phyloP scores from a whole-genome alignment of 2,113 vertebrate species.

The Scortum barcoo region DNA sequence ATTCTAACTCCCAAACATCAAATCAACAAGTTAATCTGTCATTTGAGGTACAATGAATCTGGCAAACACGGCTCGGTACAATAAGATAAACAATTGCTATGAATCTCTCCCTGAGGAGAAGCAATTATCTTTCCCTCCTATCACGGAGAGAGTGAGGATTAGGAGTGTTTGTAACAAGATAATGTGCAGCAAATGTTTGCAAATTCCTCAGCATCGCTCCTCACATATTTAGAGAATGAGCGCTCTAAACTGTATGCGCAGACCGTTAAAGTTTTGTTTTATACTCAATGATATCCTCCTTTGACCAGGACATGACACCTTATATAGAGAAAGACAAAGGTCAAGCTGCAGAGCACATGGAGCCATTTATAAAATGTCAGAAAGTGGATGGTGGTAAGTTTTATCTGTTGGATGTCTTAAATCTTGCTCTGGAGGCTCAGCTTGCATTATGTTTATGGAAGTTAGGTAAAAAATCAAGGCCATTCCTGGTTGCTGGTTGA shows the following conservation, averaged over 20 bases:
- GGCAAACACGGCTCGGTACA: slow-evolving; percentile 27
- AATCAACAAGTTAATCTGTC: slow-evolving; percentile 39
- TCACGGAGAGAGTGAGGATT: slow-evolving; percentile 65
- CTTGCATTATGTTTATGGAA: slow-evolving; percentile 54
- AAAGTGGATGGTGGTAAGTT: slow-evolving; percentile 48
- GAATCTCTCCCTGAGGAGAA: slow-evolving; percentile 36
- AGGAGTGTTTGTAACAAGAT: slow-evolving; percentile 71
- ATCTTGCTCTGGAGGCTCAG: slow-evolving; percentile 37
- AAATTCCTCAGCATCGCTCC: slow-evolving; percentile 68
- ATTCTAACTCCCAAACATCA: slow-evolving; percentile 50
- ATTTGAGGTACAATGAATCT: slow-evolving; percentile 37
- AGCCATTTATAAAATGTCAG: slow-evolving; percentile 59
- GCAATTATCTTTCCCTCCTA: slow-evolving; percentile 62
- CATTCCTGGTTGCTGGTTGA: slow-evolving; percentile 53
- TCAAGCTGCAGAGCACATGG: slow-evolving; percentile 60
- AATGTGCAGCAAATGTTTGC: slow-evolving; percentile 75
- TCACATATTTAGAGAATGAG: slow-evolving; percentile 65
- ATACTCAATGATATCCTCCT: slow-evolving; percentile 56
- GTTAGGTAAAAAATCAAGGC: slow-evolving; percentile 11
- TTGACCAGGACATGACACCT: slow-evolving; percentile 63
- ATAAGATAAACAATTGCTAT: slow-evolving; percentile 53
- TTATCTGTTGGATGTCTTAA: slow-evolving; percentile 55
- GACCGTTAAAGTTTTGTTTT: slow-evolving; percentile 44
- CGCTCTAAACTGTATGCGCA: slow-evolving; percentile 50
- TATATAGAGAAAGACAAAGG: slow-evolving; percentile 60